Percentiles rank a stretch among this genome's conserved stretches.
Conservation (phyloP, 2,888 invertebrate genomes). For the Bedellia somnulentella region DNA sequence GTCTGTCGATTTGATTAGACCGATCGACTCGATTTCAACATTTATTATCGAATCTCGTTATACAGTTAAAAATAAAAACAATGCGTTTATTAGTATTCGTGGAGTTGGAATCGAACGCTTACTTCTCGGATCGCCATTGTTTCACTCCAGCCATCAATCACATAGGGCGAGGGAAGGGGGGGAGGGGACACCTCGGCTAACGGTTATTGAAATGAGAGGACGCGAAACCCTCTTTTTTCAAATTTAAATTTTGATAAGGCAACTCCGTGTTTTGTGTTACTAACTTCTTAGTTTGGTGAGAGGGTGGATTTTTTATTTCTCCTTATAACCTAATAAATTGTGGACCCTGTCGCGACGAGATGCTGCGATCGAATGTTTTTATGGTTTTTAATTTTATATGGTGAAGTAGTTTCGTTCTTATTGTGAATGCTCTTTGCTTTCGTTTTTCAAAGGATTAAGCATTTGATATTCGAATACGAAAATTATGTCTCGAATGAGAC, state of each 20-base stretch:
- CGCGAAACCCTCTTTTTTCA: conserved; percentile 46
- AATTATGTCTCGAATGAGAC: too few relatives aligned
- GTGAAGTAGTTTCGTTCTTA: too few relatives aligned
- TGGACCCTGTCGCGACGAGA: too few relatives aligned
- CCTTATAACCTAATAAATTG: conserved; percentile 5
- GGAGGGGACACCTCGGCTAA: conserved; percentile 33
- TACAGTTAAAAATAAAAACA: conserved; percentile 53
- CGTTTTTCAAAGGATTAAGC: too few relatives aligned
- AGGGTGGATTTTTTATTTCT: conserved; percentile 38
- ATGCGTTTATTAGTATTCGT: conserved; percentile 56
- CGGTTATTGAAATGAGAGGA: conserved; percentile 61
- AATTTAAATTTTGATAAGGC: conserved; percentile 63
- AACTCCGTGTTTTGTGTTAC: conserved; percentile 38
- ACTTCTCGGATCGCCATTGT: conserved; percentile 45
- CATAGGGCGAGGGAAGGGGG: conserved; percentile 24
- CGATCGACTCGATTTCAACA: conserved; percentile 13
- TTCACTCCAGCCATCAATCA: conserved; percentile 55
- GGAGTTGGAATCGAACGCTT: conserved; percentile 20
- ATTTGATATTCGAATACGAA: too few relatives aligned
- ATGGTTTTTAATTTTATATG: too few relatives aligned
- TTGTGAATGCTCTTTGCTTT: too few relatives aligned
- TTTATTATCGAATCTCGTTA: conserved; percentile 48
- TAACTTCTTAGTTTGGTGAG: conserved; percentile 40
- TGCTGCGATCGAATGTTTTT: too few relatives aligned
- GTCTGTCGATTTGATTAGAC: conserved; percentile 13